A percentile compares a stretch with the other conserved stretches of the same genome.
Conservation (phyloP, 2,113 vertebrate genomes). For the Mobula hypostoma region DNA sequence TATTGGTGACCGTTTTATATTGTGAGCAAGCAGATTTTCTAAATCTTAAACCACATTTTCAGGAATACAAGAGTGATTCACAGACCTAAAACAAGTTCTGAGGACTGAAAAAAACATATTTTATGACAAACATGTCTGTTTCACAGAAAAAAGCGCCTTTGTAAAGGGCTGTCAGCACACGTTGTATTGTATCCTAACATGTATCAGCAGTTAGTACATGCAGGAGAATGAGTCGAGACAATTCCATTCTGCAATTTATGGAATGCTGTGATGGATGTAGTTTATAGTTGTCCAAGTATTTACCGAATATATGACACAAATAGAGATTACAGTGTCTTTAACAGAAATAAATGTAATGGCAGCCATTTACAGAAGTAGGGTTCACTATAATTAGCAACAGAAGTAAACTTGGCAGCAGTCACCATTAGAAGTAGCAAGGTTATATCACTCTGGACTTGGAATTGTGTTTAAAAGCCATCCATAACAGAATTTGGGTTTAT, state of each 20-base stretch:
- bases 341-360: constrained; percentile 23
- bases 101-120: neutral
- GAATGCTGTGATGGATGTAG: neutral
- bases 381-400: neutral
- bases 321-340: neutral
- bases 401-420: neutral
- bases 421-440: neutral
- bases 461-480: neutral
- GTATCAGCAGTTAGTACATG: neutral
- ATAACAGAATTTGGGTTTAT: neutral
- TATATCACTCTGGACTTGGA: neutral
- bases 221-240: constrained; percentile 1
- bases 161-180: neutral
- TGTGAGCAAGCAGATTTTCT: neutral
- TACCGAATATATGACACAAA: neutral
- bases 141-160: neutral
- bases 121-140: neutral
- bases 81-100: too few species aligned
- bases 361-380: neutral
- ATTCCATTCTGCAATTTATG: constrained; percentile 1
- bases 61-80: neutral
- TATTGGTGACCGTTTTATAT: neutral
- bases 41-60: neutral
- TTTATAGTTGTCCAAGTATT: neutral
- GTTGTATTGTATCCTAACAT: neutral